A percentile compares a stretch with the other conserved stretches of the same genome.
These are phyloP conservation scores for Tetragonula clypearis DNA, from an alignment of 1,140 invertebrate genomes.

Conservation along the genomic window DNA sequence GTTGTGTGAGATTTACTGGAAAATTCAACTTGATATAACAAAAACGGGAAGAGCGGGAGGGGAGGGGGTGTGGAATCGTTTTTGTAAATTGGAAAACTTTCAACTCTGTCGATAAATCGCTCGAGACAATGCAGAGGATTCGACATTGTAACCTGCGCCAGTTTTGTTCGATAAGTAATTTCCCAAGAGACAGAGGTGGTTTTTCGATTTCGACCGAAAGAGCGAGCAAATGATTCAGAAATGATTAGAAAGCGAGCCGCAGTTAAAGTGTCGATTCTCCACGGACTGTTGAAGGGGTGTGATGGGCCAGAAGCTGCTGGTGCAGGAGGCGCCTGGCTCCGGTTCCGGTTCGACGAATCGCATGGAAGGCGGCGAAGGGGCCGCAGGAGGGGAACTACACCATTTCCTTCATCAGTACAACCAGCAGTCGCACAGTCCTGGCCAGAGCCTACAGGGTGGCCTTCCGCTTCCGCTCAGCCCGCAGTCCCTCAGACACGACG, in stretches of 20 bases:
- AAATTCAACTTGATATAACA: background rate
- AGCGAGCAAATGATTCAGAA: background rate
- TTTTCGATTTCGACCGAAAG: background rate
- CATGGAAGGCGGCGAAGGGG: slow-evolving; percentile 82
- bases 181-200: background rate
- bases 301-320: slow-evolving; percentile 80
- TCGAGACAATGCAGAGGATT: background rate
- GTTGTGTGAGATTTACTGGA: background rate
- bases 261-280: slow-evolving; percentile 58
- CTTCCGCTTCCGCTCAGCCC: slow-evolving; percentile 79
- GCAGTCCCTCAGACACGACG: slow-evolving; percentile 78
- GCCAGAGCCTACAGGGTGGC: slow-evolving; percentile 76
- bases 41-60: background rate
- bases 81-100: background rate
- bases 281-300: slow-evolving; percentile 76
- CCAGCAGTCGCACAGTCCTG: slow-evolving; percentile 83
- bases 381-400: slow-evolving; percentile 82
- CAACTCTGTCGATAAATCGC: background rate
- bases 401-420: slow-evolving; percentile 85
- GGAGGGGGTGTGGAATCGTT: background rate
- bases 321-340: slow-evolving; percentile 77
- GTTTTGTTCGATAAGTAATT: background rate
- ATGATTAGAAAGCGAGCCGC: slow-evolving; percentile 4
- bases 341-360: slow-evolving; percentile 82
- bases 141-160: background rate